Evolutionary conservation across 2,113 vertebrate genomes (phyloP).

Genomic region (Pseudorhombus dupliciocellatus): DNA sequence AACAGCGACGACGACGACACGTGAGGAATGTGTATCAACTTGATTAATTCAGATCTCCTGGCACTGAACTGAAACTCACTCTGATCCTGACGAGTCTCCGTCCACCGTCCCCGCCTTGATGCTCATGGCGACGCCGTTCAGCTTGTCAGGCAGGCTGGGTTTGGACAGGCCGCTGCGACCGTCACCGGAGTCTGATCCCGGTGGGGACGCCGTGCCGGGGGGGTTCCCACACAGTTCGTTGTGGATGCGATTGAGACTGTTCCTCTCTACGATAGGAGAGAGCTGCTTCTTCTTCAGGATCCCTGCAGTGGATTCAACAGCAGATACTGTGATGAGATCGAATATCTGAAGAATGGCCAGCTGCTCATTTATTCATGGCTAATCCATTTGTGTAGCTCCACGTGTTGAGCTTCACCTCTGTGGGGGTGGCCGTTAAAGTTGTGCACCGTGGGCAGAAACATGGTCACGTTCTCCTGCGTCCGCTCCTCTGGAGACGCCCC

Average conservation of each 20-base stretch:
- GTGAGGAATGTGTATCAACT: neutral
- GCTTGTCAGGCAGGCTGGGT: slow-evolving; percentile 80
- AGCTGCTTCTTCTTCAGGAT: slow-evolving; percentile 91
- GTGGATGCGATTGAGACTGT: slow-evolving; percentile 82
- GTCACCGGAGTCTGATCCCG: slow-evolving; percentile 84
- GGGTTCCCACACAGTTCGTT: slow-evolving; percentile 74
- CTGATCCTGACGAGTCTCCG: slow-evolving; percentile 93
- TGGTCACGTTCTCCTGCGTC: slow-evolving; percentile 56
- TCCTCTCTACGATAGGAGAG: slow-evolving; percentile 87
- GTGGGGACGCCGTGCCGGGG: slow-evolving; percentile 75
- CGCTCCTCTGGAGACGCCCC: slow-evolving; percentile 60
- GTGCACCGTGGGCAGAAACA: slow-evolving; percentile 78
- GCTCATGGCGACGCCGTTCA: slow-evolving; percentile 87
- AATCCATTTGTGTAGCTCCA: no score
- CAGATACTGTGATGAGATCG: neutral
- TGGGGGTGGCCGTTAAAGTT: slow-evolving; percentile 81
- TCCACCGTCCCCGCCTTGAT: slow-evolving; percentile 88
- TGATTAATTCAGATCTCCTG: neutral
- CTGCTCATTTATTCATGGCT: neutral
- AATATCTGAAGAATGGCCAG: neutral
- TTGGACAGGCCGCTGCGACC: slow-evolving; percentile 67
- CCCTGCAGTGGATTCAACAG: slow-evolving; percentile 71
- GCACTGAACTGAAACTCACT: slow-evolving; percentile 83
- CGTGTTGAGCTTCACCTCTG: slow-evolving; percentile 79
- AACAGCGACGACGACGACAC: neutral